Evolutionary conservation across 2,797 vertebrate genomes (phyloP), one percentile per base, ranked within the genome.

Genomic region (Antrozous pallidus): DNA sequence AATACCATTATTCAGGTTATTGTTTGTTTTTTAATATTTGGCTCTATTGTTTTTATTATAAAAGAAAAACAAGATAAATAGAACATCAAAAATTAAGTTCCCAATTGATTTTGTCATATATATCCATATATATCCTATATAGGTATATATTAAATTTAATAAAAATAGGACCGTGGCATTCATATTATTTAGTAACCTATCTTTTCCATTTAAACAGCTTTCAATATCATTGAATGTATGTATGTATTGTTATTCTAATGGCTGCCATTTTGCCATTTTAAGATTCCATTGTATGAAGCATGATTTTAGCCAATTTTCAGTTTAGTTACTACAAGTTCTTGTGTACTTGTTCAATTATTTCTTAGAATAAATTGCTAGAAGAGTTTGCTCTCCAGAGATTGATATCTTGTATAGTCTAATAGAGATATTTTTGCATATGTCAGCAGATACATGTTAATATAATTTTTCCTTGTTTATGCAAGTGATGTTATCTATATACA

Each of bases 1-100:
- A 93, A 81, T 75, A 22, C 20, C n/a, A 31, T 65, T 87, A 81
- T 78, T 90, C 3, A 8, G 45, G 38, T 85, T 90, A 63, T 56
- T 74, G 40, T 33, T 94, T 54, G 0, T 31, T 83, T 84, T 87
- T 67, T 91, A 90, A 63, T 88, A 75, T 82, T 88, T 80, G 95
- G 3, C 20, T 85, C 75, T 93, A 45, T 82, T 61, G n/a, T 75
- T 85, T n/a, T 87, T 28, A 75, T 78, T 51, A 88, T 65, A n/a
- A 92, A 88, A 94, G 36, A 90, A 92, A 92, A 92, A 58, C 26
- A 84, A 93, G 82, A 18, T 36, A 94, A 71, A 82, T 28, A 93
- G 6, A 93, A n/a, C 63, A 84, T 92, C 28, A 51, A 77, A 87
- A 93, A 87, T 36, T 75, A 92, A 93, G 42, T 87, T 73, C 26